Evolutionary conservation across 2,113 vertebrate genomes (phyloP).

Genomic region (Nesoenas mayeri): DNA sequence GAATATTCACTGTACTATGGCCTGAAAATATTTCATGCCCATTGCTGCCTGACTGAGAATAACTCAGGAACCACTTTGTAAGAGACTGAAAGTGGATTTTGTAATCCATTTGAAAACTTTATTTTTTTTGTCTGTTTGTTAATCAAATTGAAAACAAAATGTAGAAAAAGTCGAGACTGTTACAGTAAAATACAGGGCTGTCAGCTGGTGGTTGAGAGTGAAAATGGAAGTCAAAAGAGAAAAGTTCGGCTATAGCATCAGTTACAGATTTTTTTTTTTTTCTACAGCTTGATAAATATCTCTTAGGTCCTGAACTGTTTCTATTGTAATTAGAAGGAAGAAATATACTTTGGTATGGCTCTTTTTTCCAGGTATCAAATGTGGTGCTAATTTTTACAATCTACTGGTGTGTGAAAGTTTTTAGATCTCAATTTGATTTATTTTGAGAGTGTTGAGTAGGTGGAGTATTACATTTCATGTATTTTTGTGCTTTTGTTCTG

Average conservation of each 20-base stretch:
- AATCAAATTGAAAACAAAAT: slow-evolving; percentile 32
- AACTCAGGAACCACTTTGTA: slow-evolving; percentile 24
- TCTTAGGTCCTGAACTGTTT: not conserved
- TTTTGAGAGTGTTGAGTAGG: not conserved
- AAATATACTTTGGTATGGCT: not conserved
- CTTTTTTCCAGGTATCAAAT: not conserved
- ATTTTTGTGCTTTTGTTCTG: not conserved
- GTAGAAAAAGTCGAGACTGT: not conserved
- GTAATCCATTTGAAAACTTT: slow-evolving; percentile 31
- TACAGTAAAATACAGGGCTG: not conserved
- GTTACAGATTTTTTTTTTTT: not conserved
- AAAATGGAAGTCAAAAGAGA: not conserved
- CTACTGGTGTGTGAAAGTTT: not conserved
- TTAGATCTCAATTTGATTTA: not conserved
- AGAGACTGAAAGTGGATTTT: not conserved
- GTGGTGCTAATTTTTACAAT: not conserved
- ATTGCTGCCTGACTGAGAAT: not conserved
- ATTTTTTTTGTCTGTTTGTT: not conserved
- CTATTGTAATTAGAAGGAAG: not conserved
- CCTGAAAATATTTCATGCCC: slow-evolving; percentile 37
- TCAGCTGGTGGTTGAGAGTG: not conserved
- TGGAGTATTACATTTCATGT: not conserved
- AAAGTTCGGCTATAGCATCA: not conserved
- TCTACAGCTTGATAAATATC: not conserved
- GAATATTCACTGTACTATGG: slow-evolving; percentile 2